Evolutionary conservation across 2,113 vertebrate genomes (phyloP).

Genomic region (Passer montanus): DNA sequence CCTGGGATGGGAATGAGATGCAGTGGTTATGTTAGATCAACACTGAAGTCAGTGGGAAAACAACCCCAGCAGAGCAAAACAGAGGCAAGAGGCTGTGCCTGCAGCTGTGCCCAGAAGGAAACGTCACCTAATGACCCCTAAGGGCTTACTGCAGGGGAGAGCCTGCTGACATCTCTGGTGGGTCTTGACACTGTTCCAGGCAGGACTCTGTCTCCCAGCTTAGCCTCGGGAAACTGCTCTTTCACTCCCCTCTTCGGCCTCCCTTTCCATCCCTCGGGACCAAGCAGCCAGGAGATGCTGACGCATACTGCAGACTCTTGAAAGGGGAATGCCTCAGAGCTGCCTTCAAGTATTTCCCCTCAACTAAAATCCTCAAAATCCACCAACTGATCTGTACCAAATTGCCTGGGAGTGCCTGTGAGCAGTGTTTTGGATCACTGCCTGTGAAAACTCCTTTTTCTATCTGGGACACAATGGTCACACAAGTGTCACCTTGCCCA

Average conservation of each 20-base stretch:
- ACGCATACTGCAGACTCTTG: neutral
- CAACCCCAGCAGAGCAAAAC: conserved; percentile 53
- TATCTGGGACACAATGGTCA: neutral
- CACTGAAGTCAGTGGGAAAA: conserved; percentile 68
- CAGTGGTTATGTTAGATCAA: conserved; percentile 58
- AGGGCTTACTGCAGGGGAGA: conserved; percentile 50
- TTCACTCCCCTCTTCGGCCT: neutral
- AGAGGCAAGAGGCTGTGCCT: conserved; percentile 48
- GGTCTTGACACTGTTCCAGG: conserved; percentile 10
- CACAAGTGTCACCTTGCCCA: neutral
- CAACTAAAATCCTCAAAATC: neutral
- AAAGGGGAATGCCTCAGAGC: neutral
- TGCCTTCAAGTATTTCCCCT: neutral
- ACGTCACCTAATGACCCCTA: conserved; percentile 59
- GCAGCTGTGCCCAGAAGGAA: conserved; percentile 69
- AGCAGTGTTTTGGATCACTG: neutral
- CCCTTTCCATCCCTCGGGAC: neutral
- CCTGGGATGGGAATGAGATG: conserved; percentile 63
- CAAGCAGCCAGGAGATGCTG: neutral
- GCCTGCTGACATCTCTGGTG: conserved; percentile 23
- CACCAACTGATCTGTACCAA: neutral
- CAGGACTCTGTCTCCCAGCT: neutral
- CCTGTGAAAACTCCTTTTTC: neutral
- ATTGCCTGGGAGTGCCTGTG: neutral
- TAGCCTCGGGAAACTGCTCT: neutral